These are phyloP conservation scores for Lasioglossum oenotherae DNA, from an alignment of 2,888 invertebrate species.

Conservation along the genomic window DNA sequence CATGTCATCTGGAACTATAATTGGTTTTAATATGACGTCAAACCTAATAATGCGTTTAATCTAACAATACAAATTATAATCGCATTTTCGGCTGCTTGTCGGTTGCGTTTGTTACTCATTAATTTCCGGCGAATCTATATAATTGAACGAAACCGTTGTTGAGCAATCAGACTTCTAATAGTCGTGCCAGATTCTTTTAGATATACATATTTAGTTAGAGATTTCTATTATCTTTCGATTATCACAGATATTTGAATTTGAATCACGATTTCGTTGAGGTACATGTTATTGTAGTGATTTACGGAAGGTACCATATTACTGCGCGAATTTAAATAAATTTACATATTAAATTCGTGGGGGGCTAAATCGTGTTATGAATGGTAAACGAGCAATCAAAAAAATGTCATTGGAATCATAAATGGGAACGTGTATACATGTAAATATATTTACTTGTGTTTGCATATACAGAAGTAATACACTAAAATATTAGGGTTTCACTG, in stretches of 20 bases:
- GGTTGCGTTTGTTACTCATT: background rate
- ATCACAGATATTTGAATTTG: background rate
- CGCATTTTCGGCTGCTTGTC: background rate
- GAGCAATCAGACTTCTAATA: constrained; percentile 8
- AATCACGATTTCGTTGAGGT: background rate
- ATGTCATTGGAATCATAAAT: background rate
- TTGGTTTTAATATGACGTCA: constrained; percentile 44
- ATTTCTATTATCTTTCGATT: background rate
- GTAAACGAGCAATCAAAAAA: background rate
- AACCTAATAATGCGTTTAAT: constrained; percentile 7
- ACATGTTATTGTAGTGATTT: background rate
- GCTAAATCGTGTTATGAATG: background rate
- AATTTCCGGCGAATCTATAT: background rate
- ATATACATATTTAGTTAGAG: background rate
- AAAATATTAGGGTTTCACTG: background rate
- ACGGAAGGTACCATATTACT: background rate
- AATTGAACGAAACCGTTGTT: background rate
- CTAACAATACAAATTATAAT: background rate
- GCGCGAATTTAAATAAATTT: background rate
- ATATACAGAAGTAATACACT: background rate
- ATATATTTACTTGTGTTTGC: too few relatives aligned
- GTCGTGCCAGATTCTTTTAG: background rate
- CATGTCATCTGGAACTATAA: constrained; percentile 45
- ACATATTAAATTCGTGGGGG: background rate
- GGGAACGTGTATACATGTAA: too few relatives aligned